Evolutionary conservation across 2,797 vertebrate genomes (phyloP).

Genomic region (Phyllotis vaccarum): DNA sequence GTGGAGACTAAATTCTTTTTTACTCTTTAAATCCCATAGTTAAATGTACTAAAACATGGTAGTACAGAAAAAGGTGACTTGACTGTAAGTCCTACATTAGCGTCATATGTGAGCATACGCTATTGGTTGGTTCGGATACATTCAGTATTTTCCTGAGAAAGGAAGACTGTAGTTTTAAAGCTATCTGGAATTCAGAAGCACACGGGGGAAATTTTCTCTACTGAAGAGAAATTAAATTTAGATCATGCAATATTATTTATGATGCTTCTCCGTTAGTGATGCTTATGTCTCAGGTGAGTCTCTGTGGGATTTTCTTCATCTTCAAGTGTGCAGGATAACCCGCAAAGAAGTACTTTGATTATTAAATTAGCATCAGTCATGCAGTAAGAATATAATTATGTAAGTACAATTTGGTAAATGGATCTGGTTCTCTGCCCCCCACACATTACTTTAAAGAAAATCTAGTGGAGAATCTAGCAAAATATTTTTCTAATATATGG

Average conservation of each 20-base stretch:
- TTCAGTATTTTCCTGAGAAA: not conserved
- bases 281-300: not conserved
- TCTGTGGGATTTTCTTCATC: not conserved
- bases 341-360: not conserved
- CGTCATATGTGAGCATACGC: not conserved
- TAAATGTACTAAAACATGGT: constrained; percentile 53
- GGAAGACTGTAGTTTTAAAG: constrained; percentile 40
- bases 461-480: constrained; percentile 1
- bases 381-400: constrained; percentile 32
- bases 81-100: constrained; percentile 1
- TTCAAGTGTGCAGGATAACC: not conserved
- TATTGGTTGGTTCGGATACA: not conserved
- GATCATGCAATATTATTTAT: not conserved
- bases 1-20: constrained; percentile 41
- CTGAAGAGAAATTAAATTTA: not conserved
- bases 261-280: not conserved
- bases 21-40: constrained; percentile 61
- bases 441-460: constrained; percentile 38
- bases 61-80: not conserved
- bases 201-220: constrained; percentile 13
- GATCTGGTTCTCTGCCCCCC: constrained; percentile 36
- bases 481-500: not conserved
- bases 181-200: constrained; percentile 29
- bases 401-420: constrained; percentile 22
- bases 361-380: constrained; percentile 30